Evolutionary conservation across 2,113 vertebrate genomes (phyloP), one percentile per base, ranked within the genome.

Genomic region (Nothocercus nigrocapillus): DNA sequence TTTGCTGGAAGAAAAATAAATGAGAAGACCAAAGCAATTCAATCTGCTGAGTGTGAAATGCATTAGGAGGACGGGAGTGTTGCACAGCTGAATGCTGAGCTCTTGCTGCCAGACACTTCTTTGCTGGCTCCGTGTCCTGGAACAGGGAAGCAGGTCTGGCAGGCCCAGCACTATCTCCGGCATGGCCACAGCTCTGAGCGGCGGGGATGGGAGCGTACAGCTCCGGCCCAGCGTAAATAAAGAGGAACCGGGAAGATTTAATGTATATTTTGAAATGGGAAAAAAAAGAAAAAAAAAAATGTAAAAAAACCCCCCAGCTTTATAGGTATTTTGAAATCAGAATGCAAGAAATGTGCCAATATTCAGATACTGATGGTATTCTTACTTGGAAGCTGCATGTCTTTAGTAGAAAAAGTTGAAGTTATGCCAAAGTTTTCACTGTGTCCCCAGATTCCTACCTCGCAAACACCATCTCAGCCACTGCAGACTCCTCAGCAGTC

Each of bases 1-100:
- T 96, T 93, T 95, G 63, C 79, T 95, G 91, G 88, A 93, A 96
- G 81, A 91, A 96, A 88, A 94, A 91, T 80, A 94, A 93, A 95
- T 82, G 49, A 93, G 87, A 85, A 89, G 76, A 88, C 79, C 70
- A 88, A 96, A 95, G 91, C 94, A 95, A 72, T 95, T 91, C 72
- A 93, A 83, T 96, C 79, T 88, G 88, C 56, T 63, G 80, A 93
- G 95, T 93, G 94, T 95, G 93, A 97, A 96, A 96, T 88, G 80
- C 89, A 95, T 97, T 95, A 95, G 61, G 63, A 92, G 88, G 54
- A 77, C 62, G 90, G 74, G 70, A 94, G 76, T 88, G 90, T 81
- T 95, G 56, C 90, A 82, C 78, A 93, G 83, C 76, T 96, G 93
- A 93, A 76, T 44, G 85, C 85, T 95, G 45, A 2, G 17, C 54